Conservation (phyloP, 1,140 invertebrate species). For the Pseudomyrmex cubaensis region DNA sequence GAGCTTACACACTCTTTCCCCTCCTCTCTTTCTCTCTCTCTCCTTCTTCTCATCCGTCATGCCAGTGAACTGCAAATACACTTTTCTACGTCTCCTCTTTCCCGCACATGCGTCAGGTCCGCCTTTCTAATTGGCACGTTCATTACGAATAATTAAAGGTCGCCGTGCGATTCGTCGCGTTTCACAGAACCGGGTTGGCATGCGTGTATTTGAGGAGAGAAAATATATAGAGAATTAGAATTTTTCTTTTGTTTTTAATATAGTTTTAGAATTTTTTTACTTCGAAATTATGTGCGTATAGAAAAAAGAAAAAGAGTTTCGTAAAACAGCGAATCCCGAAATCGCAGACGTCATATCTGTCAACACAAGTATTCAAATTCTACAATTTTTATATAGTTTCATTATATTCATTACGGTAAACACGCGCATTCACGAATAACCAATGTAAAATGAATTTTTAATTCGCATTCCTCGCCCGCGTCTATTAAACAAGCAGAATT, state of each 20-base stretch:
- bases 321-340: too few relatives aligned
- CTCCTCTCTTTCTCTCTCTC: conserved; percentile 67
- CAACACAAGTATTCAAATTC: not conserved
- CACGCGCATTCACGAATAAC: not conserved
- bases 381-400: conserved; percentile 6
- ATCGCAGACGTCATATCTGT: too few relatives aligned
- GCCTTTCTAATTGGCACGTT: conserved; percentile 71
- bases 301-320: not conserved
- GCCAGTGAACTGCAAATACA: not conserved
- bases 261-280: not conserved
- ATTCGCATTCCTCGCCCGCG: conserved; percentile 42
- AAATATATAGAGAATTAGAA: not conserved
- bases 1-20: conserved; percentile 17
- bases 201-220: conserved; percentile 28
- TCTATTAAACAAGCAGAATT: conserved; percentile 60
- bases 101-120: not conserved
- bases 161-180: conserved; percentile 63
- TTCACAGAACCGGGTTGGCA: conserved; percentile 55
- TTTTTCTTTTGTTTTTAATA: too few relatives aligned
- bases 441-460: conserved; percentile 50
- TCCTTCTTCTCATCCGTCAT: conserved; percentile 16
- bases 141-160: conserved; percentile 68
- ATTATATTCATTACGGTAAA: conserved; percentile 25
- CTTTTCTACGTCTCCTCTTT: not conserved
- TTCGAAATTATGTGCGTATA: not conserved